Percentiles rank a stretch among this genome's conserved stretches.
Evolutionary conservation across 2,113 vertebrate species (phyloP).

Genomic region (Tangachromis dhanisi): DNA sequence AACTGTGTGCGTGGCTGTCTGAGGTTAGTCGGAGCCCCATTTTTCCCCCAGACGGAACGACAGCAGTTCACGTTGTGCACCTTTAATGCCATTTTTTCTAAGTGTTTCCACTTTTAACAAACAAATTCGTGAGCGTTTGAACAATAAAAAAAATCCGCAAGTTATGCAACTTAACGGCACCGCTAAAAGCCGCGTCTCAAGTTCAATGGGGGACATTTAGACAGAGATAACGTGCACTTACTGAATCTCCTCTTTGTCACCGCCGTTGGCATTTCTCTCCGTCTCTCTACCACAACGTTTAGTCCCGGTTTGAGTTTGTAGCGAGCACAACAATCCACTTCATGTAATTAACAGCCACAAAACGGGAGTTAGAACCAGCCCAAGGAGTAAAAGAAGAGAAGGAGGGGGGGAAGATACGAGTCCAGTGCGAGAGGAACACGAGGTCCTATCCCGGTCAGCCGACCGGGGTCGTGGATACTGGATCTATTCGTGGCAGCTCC

Average conservation of each 20-base stretch:
- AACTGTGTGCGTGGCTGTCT: conserved; percentile 36
- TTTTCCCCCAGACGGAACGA: neutral
- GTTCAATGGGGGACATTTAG: conserved; percentile 5
- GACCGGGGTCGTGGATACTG: conserved; percentile 30
- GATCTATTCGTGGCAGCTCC: conserved; percentile 52
- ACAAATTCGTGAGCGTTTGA: neutral
- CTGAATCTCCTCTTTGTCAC: conserved; percentile 64
- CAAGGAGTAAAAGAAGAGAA: neutral
- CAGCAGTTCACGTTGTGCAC: neutral
- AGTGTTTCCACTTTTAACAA: neutral
- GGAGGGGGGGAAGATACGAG: neutral
- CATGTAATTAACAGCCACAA: neutral
- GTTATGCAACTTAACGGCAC: neutral
- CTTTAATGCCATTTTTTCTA: neutral
- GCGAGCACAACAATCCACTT: conserved; percentile 59
- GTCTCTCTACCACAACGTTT: conserved; percentile 11
- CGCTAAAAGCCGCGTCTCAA: conserved; percentile 11
- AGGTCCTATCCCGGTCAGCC: conserved; percentile 50
- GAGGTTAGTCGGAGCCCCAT: neutral
- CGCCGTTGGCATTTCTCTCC: conserved; percentile 67
- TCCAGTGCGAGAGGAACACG: conserved; percentile 43
- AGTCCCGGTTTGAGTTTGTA: conserved; percentile 42
- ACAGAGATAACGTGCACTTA: conserved; percentile 52
- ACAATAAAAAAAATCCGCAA: neutral
- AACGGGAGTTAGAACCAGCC: conserved; percentile 1